Conservation (phyloP, 2,113 vertebrate genomes). For the Chaetura pelagica region DNA sequence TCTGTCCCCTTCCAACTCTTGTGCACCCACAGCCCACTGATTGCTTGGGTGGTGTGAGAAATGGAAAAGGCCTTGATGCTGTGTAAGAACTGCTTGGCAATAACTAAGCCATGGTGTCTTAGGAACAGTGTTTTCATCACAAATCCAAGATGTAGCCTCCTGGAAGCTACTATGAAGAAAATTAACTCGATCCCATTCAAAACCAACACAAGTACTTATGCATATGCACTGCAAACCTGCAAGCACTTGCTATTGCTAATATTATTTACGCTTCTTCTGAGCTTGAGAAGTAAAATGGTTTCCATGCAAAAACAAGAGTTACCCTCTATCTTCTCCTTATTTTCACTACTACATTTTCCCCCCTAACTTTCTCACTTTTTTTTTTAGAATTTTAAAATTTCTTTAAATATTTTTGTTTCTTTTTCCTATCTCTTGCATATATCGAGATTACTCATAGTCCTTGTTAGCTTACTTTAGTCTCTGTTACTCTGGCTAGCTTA, state of each 20-base stretch:
- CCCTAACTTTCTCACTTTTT: neutral
- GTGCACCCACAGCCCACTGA: no score
- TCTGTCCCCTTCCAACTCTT: no score
- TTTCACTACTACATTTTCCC: neutral
- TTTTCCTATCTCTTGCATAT: neutral
- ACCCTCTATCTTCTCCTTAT: neutral
- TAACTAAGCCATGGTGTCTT: neutral
- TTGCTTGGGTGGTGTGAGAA: no score
- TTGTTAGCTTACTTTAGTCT: neutral
- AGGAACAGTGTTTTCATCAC: neutral
- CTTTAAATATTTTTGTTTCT: neutral
- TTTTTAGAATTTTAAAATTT: neutral
- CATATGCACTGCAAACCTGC: neutral
- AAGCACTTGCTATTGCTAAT: neutral
- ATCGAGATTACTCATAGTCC: neutral
- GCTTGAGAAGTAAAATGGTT: neutral
- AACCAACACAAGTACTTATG: neutral
- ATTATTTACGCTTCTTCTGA: neutral
- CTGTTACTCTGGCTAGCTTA: neutral
- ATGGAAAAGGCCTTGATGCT: no score
- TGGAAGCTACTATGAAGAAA: neutral
- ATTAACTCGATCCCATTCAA: neutral
- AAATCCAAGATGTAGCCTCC: rapidly evolving
- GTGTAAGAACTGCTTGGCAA: neutral
- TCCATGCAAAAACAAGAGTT: neutral